Conservation (phyloP, 2,888 invertebrate species). For the Willowsia nigromaculata region DNA sequence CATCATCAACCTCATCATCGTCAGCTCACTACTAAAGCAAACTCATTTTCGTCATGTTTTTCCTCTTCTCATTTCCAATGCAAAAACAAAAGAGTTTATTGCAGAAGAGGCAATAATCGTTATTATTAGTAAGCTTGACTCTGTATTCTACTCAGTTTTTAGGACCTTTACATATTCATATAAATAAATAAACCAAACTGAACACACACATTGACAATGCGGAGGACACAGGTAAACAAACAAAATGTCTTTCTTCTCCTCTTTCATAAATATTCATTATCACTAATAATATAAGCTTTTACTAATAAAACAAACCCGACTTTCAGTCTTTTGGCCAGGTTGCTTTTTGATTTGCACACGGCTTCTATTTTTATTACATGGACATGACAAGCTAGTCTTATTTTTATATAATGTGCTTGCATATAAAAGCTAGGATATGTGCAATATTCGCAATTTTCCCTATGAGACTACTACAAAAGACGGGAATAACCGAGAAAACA, state of each 20-base stretch:
- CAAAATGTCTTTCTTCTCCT: neutral
- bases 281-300: too few relatives aligned
- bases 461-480: neutral
- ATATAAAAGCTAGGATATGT: neutral
- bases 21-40: neutral
- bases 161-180: neutral
- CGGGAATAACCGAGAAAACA: constrained; percentile 29
- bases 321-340: neutral
- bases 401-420: neutral
- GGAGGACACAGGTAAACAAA: constrained; percentile 8
- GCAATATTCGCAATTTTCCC: neutral
- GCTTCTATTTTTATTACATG: neutral
- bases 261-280: too few relatives aligned
- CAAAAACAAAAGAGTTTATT: neutral
- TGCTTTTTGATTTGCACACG: neutral
- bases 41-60: neutral
- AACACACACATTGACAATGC: neutral
- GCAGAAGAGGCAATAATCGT: neutral
- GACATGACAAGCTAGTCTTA: neutral
- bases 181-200: neutral
- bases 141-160: neutral
- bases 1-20: neutral
- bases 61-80: neutral
- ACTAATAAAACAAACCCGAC: neutral
- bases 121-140: neutral